Base-by-base conservation (phyloP, 2,888 invertebrate genomes). In the Leucania comma region DNA sequence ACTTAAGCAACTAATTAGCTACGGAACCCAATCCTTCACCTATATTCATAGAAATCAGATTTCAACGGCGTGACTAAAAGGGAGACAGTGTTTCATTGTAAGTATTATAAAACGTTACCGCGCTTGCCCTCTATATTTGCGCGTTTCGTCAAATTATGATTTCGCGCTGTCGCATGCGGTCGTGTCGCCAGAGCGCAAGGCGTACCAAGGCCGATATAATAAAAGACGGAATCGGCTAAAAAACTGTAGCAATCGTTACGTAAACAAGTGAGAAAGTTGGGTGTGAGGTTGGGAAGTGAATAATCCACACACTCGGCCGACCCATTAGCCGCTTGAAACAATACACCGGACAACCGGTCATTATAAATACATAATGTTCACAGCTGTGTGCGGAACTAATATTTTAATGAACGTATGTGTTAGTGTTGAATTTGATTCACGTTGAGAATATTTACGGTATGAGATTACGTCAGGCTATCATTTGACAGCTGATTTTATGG, bases 231-330 rank as follows among this genome's bases (percentile, higher is more conserved):
- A 89, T 92, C 87, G 89, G 86, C 89, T 71, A 89, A 88, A 90
- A 91, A 91, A 91, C 83, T 90, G 89, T 90, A 88, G 90, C 91
- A 92, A 92, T 84, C 57, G 82, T 93, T 93, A 90, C 91, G 90
- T 91, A 92, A 93, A 72, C 58, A 48, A 78, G 69, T 86, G 91
- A 89, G 92, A 93, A 93, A 93, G 93, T 90, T 88, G 89, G 88
- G 90, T 90, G 90, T 89, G 89, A 90, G 87, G 85, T 85, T 86
- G 83, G 74, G 82, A 82, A 79, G 76, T 80, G 83, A 76, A 84
- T 73, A 79, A 78, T 79, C 86, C 84, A 81, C 70, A 78, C 68
- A 83, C 82, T 81, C 78, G 68, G 83, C 80, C 76, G 82, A 83
- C 83, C 82, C 83, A 86, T 86, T 87, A 83, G 65, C 76, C 68